Base-by-base conservation (phyloP, 2,888 invertebrate species). In the Ligdia adustata region DNA sequence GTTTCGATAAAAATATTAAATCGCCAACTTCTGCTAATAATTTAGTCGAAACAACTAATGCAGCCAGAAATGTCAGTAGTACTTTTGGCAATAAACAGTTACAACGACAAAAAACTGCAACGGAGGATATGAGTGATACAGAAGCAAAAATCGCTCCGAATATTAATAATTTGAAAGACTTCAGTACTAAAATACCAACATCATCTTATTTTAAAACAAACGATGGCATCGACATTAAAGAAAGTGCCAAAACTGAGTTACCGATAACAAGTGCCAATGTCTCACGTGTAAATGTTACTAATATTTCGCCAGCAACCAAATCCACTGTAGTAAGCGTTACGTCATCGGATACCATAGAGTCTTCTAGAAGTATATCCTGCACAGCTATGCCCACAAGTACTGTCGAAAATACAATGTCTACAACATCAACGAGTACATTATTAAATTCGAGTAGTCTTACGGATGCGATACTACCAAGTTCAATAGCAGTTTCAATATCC, bases 21-120 rank as follows among this genome's bases (percentile, higher is more conserved):
- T 18, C 43, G 24, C 32, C 46, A 20, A 26, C n/a, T 4, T 22
- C 28, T 20, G n/a, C 29, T 9, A 43, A 45, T 4, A 29, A 34
- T 4, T 6, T 11, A 18, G n/a, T 3, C 1, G 32, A 7, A 7
- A 28, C 29, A 42, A 38, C 28, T 14, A 41, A 50, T 27, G 31
- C 29, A 24, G 32, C 32, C 13, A 48, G 55, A 50, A 53, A 37
- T 34, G 20, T 45, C 26, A 34, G 22, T 4, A 49, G 37, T 32
- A 50, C 55, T n/a, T 12, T 13, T 38, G 61, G 52, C 12, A 60
- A 18, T 33, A 82, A 73, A 60, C 69, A 72, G 52, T 56, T 79
- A 52, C 73, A 73, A 35, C 67, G 71, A 9, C 78, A 81, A 66
- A 78, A 75, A 55, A 68, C 64, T 39, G 45, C 68, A 20, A 53